Conservation (phyloP, 1,140 invertebrate species). For the Paraescarpia echinospica region DNA sequence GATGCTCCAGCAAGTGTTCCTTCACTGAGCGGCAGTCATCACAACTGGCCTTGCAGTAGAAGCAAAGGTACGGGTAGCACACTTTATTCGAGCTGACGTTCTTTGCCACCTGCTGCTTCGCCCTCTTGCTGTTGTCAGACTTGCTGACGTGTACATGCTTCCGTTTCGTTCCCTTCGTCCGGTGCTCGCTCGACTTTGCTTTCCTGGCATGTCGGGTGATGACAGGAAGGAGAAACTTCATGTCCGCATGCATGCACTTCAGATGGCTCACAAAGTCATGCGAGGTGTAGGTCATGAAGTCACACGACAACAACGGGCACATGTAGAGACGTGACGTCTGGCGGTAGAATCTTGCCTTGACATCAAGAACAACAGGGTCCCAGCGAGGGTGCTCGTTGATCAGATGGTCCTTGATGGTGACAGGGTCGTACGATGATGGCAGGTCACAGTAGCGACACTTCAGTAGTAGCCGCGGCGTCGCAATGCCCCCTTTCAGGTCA, state of each 20-base stretch:
- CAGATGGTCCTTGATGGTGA: conserved; percentile 21
- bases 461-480: not conserved
- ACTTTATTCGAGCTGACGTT: not conserved
- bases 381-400: not conserved
- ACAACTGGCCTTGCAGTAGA: not conserved
- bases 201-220: not conserved
- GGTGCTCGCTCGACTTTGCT: not conserved
- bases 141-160: not conserved
- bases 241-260: conserved; percentile 11
- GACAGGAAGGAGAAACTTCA: not conserved
- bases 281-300: not conserved
- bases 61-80: not conserved
- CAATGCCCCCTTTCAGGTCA: not conserved
- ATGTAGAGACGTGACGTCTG: not conserved
- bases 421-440: not conserved
- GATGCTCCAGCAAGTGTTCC: not conserved
- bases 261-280: conserved; percentile 11
- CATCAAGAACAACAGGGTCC: conserved; percentile 15
- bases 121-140: not conserved
- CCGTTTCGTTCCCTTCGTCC: not conserved
- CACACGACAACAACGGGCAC: conserved; percentile 15
- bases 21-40: not conserved
- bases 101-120: not conserved
- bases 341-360: not conserved
- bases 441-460: conserved; percentile 21